phyloP scores from a whole-genome alignment of 2,113 vertebrate species.

The Symphodus melops region DNA sequence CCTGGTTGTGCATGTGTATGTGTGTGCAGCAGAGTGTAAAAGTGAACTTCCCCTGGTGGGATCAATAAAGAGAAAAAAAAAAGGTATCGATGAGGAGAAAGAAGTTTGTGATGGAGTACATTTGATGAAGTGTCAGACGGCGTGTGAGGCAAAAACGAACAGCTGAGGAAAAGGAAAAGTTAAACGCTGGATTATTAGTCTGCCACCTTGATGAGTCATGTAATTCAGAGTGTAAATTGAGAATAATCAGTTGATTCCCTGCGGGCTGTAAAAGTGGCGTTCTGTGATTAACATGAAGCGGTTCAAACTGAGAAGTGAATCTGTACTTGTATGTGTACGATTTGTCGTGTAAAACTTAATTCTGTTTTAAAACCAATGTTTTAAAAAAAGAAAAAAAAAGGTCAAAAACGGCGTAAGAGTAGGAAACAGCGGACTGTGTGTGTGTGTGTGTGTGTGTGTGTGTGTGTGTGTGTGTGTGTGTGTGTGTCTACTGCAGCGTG shows the following conservation, averaged over 20 bases:
- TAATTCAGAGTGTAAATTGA: constrained; percentile 32
- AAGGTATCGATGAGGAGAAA: too few species aligned
- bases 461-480: constrained; percentile 19
- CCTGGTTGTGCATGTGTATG: too few species aligned
- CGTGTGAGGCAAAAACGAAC: neutral
- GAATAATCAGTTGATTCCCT: constrained; percentile 13
- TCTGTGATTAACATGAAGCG: constrained; percentile 4
- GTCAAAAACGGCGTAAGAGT: neutral
- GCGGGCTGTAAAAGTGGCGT: neutral
- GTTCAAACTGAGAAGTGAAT: neutral
- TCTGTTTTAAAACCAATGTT: neutral
- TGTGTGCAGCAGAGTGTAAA: too few species aligned
- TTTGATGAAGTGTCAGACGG: constrained; percentile 1
- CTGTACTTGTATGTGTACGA: neutral
- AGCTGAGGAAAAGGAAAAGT: constrained; percentile 31
- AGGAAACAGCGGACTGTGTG: constrained; percentile 4
- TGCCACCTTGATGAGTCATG: constrained; percentile 52
- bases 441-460: too few species aligned
- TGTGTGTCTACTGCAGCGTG: constrained; percentile 48
- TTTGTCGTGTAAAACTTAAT: constrained; percentile 9
- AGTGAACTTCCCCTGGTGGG: too few species aligned
- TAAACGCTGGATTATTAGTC: constrained; percentile 40
- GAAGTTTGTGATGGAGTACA: neutral
- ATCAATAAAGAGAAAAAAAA: too few species aligned
- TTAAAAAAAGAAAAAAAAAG: too few species aligned